A percentile compares a stretch with the other conserved stretches of the same genome.
Conservation (phyloP, 2,113 vertebrate genomes). For the Synchiropus splendidus region DNA sequence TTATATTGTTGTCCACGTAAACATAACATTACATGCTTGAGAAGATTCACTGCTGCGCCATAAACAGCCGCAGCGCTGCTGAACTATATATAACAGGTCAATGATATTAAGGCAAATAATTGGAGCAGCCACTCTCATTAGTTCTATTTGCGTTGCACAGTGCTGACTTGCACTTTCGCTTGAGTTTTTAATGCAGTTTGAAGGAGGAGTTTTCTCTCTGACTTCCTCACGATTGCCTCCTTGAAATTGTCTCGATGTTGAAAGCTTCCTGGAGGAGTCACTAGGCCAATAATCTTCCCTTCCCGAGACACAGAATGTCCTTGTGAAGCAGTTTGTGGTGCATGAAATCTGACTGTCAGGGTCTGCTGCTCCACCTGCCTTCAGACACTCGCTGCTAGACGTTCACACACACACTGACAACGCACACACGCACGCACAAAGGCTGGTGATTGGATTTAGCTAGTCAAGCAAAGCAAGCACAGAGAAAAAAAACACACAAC, state of each 20-base stretch:
- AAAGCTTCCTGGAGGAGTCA: constrained; percentile 24
- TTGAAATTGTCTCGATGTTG: constrained; percentile 18
- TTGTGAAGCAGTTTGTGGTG: constrained; percentile 38
- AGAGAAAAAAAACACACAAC: constrained; percentile 36
- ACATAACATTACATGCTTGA: no score
- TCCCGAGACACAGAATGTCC: constrained; percentile 30
- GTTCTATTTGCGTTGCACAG: not conserved
- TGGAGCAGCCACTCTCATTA: not conserved
- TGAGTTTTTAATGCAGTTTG: constrained; percentile 13
- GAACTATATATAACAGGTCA: no score
- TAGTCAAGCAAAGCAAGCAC: constrained; percentile 19
- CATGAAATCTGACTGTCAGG: constrained; percentile 63
- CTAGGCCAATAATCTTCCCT: constrained; percentile 35
- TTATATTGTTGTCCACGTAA: no score
- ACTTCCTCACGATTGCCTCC: constrained; percentile 24
- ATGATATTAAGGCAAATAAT: not conserved
- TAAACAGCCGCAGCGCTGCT: no score
- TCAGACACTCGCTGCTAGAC: constrained; percentile 11
- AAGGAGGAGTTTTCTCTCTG: constrained; percentile 16
- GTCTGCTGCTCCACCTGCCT: constrained; percentile 47
- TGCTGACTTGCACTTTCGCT: constrained; percentile 1
- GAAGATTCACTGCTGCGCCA: no score
- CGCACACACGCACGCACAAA: constrained; percentile 13
- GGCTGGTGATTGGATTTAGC: constrained; percentile 49
- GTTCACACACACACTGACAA: constrained; percentile 5